Percentiles rank a stretch among this genome's conserved stretches.
phyloP scores from a whole-genome alignment of 2,888 invertebrate species.

The Acronicta aceris region DNA sequence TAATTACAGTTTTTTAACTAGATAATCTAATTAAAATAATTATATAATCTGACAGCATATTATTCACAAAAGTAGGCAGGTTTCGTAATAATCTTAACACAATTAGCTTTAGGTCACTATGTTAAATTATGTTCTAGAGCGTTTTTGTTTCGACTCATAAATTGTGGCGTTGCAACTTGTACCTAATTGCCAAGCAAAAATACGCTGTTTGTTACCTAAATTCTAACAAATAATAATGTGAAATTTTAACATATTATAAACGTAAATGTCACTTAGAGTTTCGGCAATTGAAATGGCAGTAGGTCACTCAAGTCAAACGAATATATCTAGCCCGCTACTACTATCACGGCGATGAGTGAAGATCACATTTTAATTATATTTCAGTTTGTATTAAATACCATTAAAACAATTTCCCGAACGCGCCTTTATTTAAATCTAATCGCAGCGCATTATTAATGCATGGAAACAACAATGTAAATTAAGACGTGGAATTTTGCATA shows the following conservation, averaged over 20 bases:
- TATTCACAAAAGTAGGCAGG: constrained; percentile 18
- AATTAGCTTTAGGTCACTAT: constrained; percentile 41
- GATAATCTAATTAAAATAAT: constrained; percentile 25
- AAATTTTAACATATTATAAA: constrained; percentile 30
- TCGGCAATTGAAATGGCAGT: constrained; percentile 52
- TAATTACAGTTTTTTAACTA: constrained; percentile 9
- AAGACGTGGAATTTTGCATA: constrained; percentile 37
- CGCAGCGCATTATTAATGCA: constrained; percentile 21
- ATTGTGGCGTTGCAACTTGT: constrained; percentile 35
- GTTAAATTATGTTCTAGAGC: constrained; percentile 44
- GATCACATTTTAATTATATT: constrained; percentile 12
- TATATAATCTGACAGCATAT: constrained; percentile 33
- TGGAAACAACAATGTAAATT: constrained; percentile 32
- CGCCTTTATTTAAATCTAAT: constrained; percentile 20
- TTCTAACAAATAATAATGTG: constrained; percentile 32
- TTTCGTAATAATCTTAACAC: constrained; percentile 37
- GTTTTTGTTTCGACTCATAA: constrained; percentile 55
- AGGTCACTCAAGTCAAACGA: constrained; percentile 37
- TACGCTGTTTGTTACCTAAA: constrained; percentile 46
- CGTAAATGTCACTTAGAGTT: constrained; percentile 53
- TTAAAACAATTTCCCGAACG: constrained; percentile 24
- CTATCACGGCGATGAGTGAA: constrained; percentile 9
- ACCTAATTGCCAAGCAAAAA: constrained; percentile 33
- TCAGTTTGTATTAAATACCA: constrained; percentile 10
- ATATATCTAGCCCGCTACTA: constrained; percentile 11